phyloP scores from a whole-genome alignment of 2,113 vertebrate species.

The Phainopepla nitens region DNA sequence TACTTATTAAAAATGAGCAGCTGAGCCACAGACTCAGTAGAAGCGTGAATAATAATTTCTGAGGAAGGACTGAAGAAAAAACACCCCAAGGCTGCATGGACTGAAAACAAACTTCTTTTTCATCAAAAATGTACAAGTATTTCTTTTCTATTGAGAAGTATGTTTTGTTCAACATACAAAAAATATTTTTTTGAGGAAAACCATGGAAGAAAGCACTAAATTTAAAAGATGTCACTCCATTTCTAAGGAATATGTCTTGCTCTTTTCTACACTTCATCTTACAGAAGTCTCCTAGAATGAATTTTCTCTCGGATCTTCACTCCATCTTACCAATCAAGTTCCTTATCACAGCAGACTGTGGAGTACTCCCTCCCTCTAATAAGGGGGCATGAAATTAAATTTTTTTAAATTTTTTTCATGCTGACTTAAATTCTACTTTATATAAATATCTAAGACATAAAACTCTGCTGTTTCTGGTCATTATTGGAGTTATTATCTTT shows the following conservation, averaged over 20 bases:
- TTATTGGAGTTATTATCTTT: not conserved
- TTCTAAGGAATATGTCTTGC: not conserved
- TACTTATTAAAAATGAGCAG: not conserved
- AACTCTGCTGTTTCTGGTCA: not conserved
- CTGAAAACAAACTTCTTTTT: not conserved
- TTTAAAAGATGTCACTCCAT: not conserved
- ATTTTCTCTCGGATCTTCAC: not conserved
- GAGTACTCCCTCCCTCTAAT: not conserved
- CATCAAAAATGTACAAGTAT: not conserved
- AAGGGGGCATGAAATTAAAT: not conserved
- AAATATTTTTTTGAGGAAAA: not conserved
- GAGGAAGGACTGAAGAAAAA: not conserved
- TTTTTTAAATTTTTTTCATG: not conserved
- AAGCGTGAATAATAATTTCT: not conserved
- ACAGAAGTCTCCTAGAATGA: not conserved
- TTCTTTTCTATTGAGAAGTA: not conserved
- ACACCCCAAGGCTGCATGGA: fast-evolving
- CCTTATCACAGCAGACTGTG: not conserved
- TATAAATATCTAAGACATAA: not conserved
- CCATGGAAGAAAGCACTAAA: not conserved
- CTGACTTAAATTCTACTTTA: not conserved
- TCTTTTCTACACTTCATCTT: not conserved
- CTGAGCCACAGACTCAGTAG: not conserved
- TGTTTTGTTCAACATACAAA: not conserved
- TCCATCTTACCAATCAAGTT: not conserved